Evolutionary conservation across 1,140 invertebrate genomes (phyloP).

Genomic region (Leptonema lineaticorne): DNA sequence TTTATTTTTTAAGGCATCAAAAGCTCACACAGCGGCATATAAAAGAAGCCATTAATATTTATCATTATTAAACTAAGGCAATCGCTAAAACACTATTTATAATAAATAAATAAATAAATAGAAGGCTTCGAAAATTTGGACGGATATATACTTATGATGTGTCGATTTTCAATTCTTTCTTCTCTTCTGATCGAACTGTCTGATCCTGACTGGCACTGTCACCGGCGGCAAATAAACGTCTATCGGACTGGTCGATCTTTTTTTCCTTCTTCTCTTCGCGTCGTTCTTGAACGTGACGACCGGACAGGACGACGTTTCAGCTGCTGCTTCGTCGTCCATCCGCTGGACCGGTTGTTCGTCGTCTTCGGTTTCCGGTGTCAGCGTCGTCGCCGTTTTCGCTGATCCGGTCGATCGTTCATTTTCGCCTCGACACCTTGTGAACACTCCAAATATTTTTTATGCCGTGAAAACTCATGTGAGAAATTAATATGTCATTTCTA

Average conservation of each 20-base stretch:
- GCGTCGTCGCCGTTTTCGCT: slow-evolving; percentile 12
- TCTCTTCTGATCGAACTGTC: slow-evolving; percentile 45
- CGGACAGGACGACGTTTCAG: not conserved
- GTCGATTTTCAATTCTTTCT: slow-evolving; percentile 17
- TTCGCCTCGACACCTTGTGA: slow-evolving; percentile 36
- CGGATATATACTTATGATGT: not conserved
- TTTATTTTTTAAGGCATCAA: too few species aligned
- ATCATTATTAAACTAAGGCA: too few species aligned
- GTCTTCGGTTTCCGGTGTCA: not conserved
- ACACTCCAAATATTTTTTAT: slow-evolving; percentile 42
- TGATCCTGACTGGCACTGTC: slow-evolving; percentile 53
- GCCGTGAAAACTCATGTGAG: slow-evolving; percentile 35
- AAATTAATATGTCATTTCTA: slow-evolving; percentile 1
- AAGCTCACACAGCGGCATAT: too few species aligned
- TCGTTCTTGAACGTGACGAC: not conserved
- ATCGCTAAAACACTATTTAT: too few species aligned
- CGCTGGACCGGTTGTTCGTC: not conserved
- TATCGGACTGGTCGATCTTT: slow-evolving; percentile 37
- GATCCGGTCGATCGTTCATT: not conserved
- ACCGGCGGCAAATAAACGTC: slow-evolving; percentile 51
- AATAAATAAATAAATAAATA: not conserved
- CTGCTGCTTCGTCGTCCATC: not conserved
- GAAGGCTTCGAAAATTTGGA: too few species aligned
- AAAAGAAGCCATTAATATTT: too few species aligned
- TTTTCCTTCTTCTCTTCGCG: slow-evolving; percentile 3